These are phyloP conservation scores for Oreochromis aureus DNA, from an alignment of 2,113 vertebrate genomes.

Conservation along the genomic window DNA sequence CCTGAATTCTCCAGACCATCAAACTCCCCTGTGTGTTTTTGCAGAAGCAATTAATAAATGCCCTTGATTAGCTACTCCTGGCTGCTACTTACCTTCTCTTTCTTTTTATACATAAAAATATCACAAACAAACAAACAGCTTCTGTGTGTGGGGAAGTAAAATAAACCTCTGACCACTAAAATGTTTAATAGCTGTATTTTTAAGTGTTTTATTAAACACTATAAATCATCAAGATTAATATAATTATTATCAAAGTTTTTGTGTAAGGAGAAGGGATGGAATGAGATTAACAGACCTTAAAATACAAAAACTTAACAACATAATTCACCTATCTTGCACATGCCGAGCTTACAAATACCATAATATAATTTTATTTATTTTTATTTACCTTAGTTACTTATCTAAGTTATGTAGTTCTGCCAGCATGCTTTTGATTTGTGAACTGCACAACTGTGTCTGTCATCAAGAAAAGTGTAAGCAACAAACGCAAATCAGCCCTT, in stretches of 20 bases:
- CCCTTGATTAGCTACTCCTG: background rate
- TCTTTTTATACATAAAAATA: background rate
- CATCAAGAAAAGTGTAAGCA: background rate
- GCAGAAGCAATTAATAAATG: background rate
- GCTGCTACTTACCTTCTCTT: fast-evolving
- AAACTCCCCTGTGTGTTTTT: background rate
- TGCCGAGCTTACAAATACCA: fast-evolving
- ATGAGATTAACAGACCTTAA: background rate
- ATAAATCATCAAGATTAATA: background rate
- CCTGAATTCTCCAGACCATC: background rate
- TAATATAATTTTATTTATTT: background rate
- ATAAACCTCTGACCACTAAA: background rate
- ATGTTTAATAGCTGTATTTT: background rate
- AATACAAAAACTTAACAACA: background rate
- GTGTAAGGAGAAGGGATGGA: background rate
- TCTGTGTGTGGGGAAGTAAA: background rate
- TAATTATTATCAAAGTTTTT: background rate
- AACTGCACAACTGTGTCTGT: background rate
- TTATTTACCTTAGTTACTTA: background rate
- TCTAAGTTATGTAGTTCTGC: background rate
- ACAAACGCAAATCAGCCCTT: background rate
- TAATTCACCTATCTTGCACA: background rate
- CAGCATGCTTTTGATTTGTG: background rate
- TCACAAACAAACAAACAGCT: background rate
- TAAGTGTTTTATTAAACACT: background rate